Evolutionary conservation across 1,140 invertebrate genomes (phyloP).

Genomic region (Asobara japonica): DNA sequence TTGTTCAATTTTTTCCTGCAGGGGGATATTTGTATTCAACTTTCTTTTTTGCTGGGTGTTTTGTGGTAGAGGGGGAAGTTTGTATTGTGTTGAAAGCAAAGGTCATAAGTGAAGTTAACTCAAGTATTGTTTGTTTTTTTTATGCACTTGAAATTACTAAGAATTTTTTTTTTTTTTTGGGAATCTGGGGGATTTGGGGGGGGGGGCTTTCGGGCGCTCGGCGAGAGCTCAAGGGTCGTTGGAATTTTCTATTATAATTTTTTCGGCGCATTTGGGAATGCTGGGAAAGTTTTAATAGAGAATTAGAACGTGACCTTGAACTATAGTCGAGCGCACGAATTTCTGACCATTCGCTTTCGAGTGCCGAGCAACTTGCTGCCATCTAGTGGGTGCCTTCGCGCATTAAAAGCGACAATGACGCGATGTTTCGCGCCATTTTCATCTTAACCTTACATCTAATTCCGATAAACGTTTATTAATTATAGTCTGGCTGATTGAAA

Average conservation of each 20-base stretch:
- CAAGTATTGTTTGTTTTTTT: conserved; percentile 49
- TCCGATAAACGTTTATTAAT: conserved; percentile 33
- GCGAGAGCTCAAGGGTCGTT: too few species aligned
- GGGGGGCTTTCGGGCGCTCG: too few species aligned
- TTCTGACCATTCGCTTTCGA: conserved; percentile 60
- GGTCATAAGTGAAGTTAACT: conserved; percentile 65
- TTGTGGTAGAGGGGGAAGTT: conserved; percentile 42
- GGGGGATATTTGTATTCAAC: conserved; percentile 27
- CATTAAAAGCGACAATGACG: conserved; percentile 46
- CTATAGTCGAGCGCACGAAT: conserved; percentile 41
- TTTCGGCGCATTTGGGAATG: too few species aligned
- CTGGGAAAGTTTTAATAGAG: too few species aligned
- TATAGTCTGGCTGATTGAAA: conserved; percentile 16
- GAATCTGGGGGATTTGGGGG: conserved; percentile 12
- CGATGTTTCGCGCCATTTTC: neutral
- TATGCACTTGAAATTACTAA: conserved; percentile 61
- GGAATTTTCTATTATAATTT: too few species aligned
- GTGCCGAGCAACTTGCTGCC: conserved; percentile 51
- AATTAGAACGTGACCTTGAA: neutral
- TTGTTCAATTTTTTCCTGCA: conserved; percentile 23
- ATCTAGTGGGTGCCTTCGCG: conserved; percentile 66
- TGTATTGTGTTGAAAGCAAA: conserved; percentile 66
- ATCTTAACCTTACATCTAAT: conserved; percentile 28
- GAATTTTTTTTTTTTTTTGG: conserved; percentile 33
- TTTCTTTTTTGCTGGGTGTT: conserved; percentile 33